Evolutionary conservation across 1,140 invertebrate genomes (phyloP), one percentile per base, ranked within the genome.

Genomic region (Grapholita molesta): DNA sequence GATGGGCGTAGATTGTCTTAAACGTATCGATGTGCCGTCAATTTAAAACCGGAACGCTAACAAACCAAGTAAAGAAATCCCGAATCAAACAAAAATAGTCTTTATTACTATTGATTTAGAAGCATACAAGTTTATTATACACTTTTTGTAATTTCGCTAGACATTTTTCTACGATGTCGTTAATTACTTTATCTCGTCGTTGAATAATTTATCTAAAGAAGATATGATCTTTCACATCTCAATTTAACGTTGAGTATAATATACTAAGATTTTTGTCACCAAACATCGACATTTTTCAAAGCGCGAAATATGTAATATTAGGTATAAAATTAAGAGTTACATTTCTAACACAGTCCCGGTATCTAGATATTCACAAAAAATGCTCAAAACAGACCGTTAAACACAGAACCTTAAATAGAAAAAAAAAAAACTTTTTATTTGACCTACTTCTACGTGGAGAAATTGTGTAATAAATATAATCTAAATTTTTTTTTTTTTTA

Each of bases 131-230:
- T 18, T 38, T 42, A 3, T 6, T 38, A 5, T 38, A n/a, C 28
- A 30, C 3, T 7, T 30, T 30, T 12, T 48, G 42, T 48, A 18
- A 6, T 48, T 48, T 48, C 6, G 18, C 18, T 48, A 9, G 5
- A 21, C 24, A 57, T 61, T 61, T 32, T 61, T 61, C 25, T 28
- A 28, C 12, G 55, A 25, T 61, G 25, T 57, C 53, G 53, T 61
- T 61, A 61, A 61, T 61, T 61, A 61, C 55, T 32, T 61, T 61
- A 61, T 61, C 55, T 61, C 7, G 24, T 5, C 24, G 42, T 48
- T n/a, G 24, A 28, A 61, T 61, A n/a, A 61, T 61, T 61, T 61
- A 61, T 61, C 25, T 61, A n/a, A 30, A 8, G 55, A 12, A 57
- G 53, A 57, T 57, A 61, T 28, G 3, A 57, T 61, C 55, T 61